A percentile compares a stretch with the other conserved stretches of the same genome.
phyloP scores from a whole-genome alignment of 1,140 invertebrate genomes.

The Leptinotarsa undecemlineata region DNA sequence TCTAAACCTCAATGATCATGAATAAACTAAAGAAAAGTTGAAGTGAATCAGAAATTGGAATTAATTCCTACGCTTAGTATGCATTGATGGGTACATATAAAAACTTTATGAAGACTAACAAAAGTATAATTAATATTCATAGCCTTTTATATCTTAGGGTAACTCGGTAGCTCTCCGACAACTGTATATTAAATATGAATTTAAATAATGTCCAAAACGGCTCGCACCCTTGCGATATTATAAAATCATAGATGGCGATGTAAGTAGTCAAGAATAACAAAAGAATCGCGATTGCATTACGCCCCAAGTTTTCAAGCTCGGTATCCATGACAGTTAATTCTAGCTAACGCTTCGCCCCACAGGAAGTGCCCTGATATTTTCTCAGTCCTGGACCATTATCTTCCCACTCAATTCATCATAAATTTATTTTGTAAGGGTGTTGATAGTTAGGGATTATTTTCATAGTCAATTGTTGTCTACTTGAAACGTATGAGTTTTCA shows the following conservation, averaged over 20 bases:
- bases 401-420: conserved; percentile 49
- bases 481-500: not conserved
- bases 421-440: conserved; percentile 45
- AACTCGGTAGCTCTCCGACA: conserved; percentile 22
- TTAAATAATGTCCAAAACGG: conserved; percentile 41
- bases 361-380: conserved; percentile 45
- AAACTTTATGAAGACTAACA: conserved; percentile 32
- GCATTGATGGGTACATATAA: conserved; percentile 22
- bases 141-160: conserved; percentile 29
- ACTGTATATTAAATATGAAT: conserved; percentile 49
- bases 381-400: conserved; percentile 49
- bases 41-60: not conserved
- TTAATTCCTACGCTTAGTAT: conserved; percentile 25
- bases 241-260: conserved; percentile 44
- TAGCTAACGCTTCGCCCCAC: conserved; percentile 39
- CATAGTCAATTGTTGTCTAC: conserved; percentile 1
- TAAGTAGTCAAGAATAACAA: conserved; percentile 49
- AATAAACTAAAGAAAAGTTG: too few relatives aligned
- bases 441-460: conserved; percentile 38
- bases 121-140: conserved; percentile 40
- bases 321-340: conserved; percentile 53
- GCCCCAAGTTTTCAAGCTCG: conserved; percentile 46
- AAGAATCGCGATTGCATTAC: conserved; percentile 43
- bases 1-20: too few relatives aligned
- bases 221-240: conserved; percentile 38